Evolutionary conservation across 2,113 vertebrate genomes (phyloP).

Genomic region (Apistogramma diplotaenia): DNA sequence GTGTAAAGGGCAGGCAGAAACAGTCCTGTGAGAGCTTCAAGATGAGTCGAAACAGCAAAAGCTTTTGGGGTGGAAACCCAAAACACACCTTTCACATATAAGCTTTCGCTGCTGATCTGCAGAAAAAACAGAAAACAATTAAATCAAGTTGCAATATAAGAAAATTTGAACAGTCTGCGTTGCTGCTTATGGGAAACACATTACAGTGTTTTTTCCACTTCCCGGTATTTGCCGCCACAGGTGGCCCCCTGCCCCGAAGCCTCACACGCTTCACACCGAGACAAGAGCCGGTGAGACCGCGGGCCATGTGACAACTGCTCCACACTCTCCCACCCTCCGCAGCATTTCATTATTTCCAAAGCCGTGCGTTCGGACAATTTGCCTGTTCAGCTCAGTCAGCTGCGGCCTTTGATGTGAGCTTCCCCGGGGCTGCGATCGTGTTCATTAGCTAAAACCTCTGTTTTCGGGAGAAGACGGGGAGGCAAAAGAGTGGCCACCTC

Average conservation of each 20-base stretch:
- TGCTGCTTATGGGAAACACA: background rate
- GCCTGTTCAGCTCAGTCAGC: conserved; percentile 71
- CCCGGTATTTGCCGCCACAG: background rate
- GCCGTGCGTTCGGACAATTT: conserved; percentile 73
- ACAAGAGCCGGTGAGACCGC: conserved; percentile 14
- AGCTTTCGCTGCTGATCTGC: too few species aligned
- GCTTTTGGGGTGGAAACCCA: background rate
- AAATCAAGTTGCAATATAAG: background rate
- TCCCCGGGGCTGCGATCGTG: conserved; percentile 48
- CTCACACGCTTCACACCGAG: conserved; percentile 46
- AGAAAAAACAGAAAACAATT: background rate
- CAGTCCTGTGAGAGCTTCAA: background rate
- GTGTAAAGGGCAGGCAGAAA: background rate
- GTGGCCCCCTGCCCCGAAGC: conserved; percentile 39
- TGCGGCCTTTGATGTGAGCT: conserved; percentile 71
- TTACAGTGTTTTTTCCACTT: background rate
- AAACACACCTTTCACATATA: background rate
- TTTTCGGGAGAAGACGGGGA: conserved; percentile 22
- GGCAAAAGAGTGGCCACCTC: background rate
- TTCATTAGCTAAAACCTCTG: conserved; percentile 67
- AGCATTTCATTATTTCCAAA: conserved; percentile 74
- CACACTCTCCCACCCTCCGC: conserved; percentile 61
- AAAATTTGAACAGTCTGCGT: background rate
- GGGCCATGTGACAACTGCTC: conserved; percentile 67
- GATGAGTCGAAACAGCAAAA: background rate